A percentile compares a stretch with the other conserved stretches of the same genome.
phyloP scores from a whole-genome alignment of 2,113 vertebrate genomes.

The Embiotoca jacksoni region DNA sequence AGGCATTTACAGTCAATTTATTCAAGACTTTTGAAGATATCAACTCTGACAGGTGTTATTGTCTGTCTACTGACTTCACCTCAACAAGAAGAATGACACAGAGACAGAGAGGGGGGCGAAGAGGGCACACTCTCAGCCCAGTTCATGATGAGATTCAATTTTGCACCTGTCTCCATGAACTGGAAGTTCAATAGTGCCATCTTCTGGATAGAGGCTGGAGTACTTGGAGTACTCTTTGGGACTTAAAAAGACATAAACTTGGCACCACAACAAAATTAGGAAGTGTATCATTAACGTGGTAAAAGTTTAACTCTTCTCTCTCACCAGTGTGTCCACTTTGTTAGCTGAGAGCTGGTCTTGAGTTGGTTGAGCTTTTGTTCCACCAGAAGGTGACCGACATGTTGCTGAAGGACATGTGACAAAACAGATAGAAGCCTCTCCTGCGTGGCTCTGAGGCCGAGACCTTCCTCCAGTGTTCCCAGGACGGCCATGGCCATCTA shows the following conservation, averaged over 20 bases:
- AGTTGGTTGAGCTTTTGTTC: neutral
- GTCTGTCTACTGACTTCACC: constrained; percentile 43
- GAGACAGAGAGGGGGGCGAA: neutral
- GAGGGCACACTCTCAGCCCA: constrained; percentile 8
- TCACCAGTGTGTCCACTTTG: too few species aligned
- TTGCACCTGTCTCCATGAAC: neutral
- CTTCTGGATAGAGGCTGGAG: constrained; percentile 56
- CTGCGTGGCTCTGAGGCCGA: constrained; percentile 15
- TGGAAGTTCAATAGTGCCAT: constrained; percentile 68
- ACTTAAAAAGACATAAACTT: too few species aligned
- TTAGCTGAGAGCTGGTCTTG: too few species aligned
- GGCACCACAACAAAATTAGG: too few species aligned
- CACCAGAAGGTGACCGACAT: constrained; percentile 17
- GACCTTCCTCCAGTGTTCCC: constrained; percentile 16
- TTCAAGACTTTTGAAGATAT: constrained; percentile 59
- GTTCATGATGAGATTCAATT: constrained; percentile 18
- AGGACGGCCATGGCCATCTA: constrained; percentile 20
- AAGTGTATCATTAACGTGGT: too few species aligned
- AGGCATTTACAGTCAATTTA: constrained; percentile 59
- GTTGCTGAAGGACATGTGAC: constrained; percentile 35
- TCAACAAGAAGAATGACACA: constrained; percentile 19
- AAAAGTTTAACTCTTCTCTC: too few species aligned
- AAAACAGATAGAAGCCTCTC: constrained; percentile 32
- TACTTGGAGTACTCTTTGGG: too few species aligned
- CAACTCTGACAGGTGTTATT: constrained; percentile 60